Evolutionary conservation across 2,888 invertebrate genomes (phyloP), one percentile per base, ranked within the genome.

Genomic region (Brachypterus glaber): DNA sequence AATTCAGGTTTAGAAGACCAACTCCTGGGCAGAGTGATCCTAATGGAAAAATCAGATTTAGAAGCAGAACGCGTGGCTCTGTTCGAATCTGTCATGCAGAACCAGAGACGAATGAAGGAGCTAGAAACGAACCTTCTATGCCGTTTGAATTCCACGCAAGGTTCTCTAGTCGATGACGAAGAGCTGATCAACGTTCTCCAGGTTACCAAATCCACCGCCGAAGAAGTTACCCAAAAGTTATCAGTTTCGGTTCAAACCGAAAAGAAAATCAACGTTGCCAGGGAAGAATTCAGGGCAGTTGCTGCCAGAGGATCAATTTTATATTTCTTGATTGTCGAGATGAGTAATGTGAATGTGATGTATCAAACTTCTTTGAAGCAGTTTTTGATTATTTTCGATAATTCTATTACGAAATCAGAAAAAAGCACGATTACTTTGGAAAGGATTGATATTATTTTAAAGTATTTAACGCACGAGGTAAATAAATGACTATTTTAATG

Each of bases 271-370:
- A 88, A 88, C 59, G 73, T 85, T 39, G 95, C 95, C 0, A 73
- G 96, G 39, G 95, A 96, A 67, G 95, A 96, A 62, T 96, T 92
- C 61, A 74, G 95, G 48, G 89, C 93, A 0, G 95, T 96, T 1
- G 96, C 96, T 2, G 86, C 88, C 0, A 73, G 95, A 49, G 95
- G 95, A 11, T 92, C 92, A 0, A 92, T 95, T 39, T 68, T 96
- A 1, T 96, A 96, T 59, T 96, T 96, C 61, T 71, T 96, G 26
- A 93, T 96, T 43, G 93, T 95, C 0, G 95, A 96, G 69, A 93
- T 96, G 93, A 89, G 89, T 55, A 84, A 90, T 58, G 93, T 96
- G 1, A 95, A 93, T 59, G 76, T 82, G 5, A 96, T 96, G 95
- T 96, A 96, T 59, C 96, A 96, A 64, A 95, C 93, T 52, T 91